Evolutionary conservation across 2,797 vertebrate species (phyloP).

Genomic region (Gephyroberyx darwinii): DNA sequence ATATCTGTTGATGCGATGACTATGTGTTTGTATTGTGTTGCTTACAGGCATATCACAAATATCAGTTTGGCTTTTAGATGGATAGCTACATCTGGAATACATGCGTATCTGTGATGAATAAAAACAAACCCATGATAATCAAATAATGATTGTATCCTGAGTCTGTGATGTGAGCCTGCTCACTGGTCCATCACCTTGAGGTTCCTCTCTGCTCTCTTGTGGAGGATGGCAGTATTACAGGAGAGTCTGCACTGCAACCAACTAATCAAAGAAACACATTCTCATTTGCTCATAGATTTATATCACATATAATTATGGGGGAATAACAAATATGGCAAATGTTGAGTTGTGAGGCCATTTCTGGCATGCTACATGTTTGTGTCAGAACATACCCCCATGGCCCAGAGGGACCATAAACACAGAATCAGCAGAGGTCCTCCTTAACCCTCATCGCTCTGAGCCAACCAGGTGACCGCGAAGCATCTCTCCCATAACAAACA

Average conservation of each 20-base stretch:
- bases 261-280: background rate
- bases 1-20: conserved; percentile 15
- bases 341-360: background rate
- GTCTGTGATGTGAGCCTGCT: background rate
- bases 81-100: background rate
- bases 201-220: conserved; percentile 59
- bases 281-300: background rate
- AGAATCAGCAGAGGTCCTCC: conserved; percentile 60
- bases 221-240: conserved; percentile 49
- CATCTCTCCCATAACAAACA: conserved; percentile 75
- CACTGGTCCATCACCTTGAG: conserved; percentile 10
- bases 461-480: conserved; percentile 69
- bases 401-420: conserved; percentile 73
- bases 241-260: background rate
- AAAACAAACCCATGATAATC: background rate
- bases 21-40: conserved; percentile 4
- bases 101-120: background rate
- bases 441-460: conserved; percentile 66
- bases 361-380: background rate
- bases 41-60: background rate
- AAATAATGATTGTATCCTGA: conserved; percentile 1
- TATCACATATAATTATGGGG: background rate
- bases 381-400: conserved; percentile 7
- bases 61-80: background rate
- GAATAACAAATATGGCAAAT: background rate